These are phyloP conservation scores for Drosophila vallismaia DNA, from an alignment of 2,888 invertebrate species.

Conservation along the genomic window DNA sequence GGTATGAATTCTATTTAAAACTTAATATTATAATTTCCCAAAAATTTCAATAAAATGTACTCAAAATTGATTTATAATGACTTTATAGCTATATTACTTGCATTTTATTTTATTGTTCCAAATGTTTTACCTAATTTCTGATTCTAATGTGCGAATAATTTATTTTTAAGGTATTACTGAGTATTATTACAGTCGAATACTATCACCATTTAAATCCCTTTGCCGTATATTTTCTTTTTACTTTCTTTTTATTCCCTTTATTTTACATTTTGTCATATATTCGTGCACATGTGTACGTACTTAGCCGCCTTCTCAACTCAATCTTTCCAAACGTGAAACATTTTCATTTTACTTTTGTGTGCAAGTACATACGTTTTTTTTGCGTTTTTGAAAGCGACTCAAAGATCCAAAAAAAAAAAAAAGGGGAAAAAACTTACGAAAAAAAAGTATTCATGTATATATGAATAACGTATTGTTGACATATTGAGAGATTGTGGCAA, in stretches of 20 bases:
- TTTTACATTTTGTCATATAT: slow-evolving; percentile 15
- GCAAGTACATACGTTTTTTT: slow-evolving; percentile 16
- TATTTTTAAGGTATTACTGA: neutral
- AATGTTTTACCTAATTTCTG: no score
- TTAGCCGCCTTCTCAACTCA: slow-evolving; percentile 56
- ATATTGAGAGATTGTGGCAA: slow-evolving; percentile 44
- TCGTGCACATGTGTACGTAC: slow-evolving; percentile 45
- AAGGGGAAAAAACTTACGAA: slow-evolving; percentile 4
- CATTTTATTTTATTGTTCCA: no score
- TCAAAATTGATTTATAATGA: no score
- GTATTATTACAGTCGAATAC: neutral
- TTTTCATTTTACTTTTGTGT: slow-evolving; percentile 56
- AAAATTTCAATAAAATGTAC: no score
- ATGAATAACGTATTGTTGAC: slow-evolving; percentile 28
- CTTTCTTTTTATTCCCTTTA: slow-evolving; percentile 8
- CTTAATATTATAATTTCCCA: no score
- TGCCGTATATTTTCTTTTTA: slow-evolving; percentile 21
- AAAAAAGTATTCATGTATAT: slow-evolving; percentile 9
- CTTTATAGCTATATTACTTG: no score
- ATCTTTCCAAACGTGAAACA: slow-evolving; percentile 54
- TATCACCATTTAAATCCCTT: neutral
- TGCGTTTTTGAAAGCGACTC: slow-evolving; percentile 28
- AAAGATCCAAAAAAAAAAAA: slow-evolving; percentile 22
- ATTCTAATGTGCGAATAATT: no score
- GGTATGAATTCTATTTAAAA: neutral